phyloP scores from a whole-genome alignment of 2,113 vertebrate species.

The Cottus gobio region DNA sequence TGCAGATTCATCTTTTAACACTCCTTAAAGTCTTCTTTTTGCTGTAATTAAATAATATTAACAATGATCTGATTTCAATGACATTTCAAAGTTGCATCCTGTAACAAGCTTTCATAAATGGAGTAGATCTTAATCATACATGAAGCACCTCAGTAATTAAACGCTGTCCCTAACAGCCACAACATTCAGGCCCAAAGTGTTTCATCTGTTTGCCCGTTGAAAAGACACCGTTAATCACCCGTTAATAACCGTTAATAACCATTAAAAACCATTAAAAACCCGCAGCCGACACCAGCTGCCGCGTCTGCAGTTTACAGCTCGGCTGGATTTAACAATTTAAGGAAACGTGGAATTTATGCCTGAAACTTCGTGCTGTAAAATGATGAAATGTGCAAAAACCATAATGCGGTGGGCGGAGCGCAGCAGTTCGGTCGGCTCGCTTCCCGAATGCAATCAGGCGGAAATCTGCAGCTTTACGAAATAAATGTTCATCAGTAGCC shows the following conservation, averaged over 20 bases:
- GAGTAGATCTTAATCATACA: conserved; percentile 5
- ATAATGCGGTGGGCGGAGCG: neutral
- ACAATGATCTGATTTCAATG: neutral
- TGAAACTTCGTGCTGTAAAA: conserved; percentile 22
- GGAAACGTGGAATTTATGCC: conserved; percentile 6
- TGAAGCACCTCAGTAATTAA: conserved; percentile 15
- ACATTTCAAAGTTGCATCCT: neutral
- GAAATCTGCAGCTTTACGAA: neutral
- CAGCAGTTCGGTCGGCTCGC: neutral
- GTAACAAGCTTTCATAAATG: neutral
- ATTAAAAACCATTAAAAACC: too few species aligned
- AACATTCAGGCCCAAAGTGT: conserved; percentile 13
- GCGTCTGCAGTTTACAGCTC: neutral
- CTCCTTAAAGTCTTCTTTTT: neutral
- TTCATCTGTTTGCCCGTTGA: conserved; percentile 31
- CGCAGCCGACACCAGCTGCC: conserved; percentile 20
- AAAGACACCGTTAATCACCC: conserved; percentile 36
- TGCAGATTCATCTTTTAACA: neutral
- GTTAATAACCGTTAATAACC: too few species aligned
- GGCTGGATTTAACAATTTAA: neutral
- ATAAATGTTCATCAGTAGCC: conserved; percentile 8
- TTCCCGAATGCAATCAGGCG: neutral
- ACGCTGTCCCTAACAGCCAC: conserved; percentile 15
- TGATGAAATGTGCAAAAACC: conserved; percentile 9
- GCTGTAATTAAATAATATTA: neutral